phyloP scores from a whole-genome alignment of 2,888 invertebrate species.

The Acronicta leporina region DNA sequence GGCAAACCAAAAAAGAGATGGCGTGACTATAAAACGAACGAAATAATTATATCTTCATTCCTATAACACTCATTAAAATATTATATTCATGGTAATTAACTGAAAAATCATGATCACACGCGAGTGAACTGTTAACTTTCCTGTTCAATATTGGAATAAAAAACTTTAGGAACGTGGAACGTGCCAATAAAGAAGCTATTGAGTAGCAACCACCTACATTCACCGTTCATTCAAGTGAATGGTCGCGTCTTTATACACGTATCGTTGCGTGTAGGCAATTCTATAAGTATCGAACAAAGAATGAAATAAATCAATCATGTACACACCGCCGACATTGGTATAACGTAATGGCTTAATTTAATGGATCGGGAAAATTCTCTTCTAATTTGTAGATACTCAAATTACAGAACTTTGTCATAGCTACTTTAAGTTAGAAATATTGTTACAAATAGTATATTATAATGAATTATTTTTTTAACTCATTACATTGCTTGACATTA shows the following conservation, averaged over 20 bases:
- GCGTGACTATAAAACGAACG: no score
- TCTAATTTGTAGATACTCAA: background rate
- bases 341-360: background rate
- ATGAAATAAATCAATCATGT: constrained; percentile 5
- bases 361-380: background rate
- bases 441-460: no score
- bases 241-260: constrained; percentile 3
- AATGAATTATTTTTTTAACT: no score
- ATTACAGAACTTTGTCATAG: no score
- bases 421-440: no score
- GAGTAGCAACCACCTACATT: constrained; percentile 19
- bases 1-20: no score
- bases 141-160: constrained; percentile 9
- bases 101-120: background rate
- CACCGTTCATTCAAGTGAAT: constrained; percentile 18
- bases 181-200: constrained; percentile 19
- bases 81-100: background rate
- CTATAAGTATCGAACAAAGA: background rate
- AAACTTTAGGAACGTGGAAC: constrained; percentile 2
- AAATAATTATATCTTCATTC: no score
- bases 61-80: no score
- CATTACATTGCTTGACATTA: no score
- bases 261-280: constrained; percentile 5
- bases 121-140: constrained; percentile 15
- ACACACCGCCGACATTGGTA: background rate